Conservation (phyloP, 2,888 invertebrate genomes). For the Volucella inflata region DNA sequence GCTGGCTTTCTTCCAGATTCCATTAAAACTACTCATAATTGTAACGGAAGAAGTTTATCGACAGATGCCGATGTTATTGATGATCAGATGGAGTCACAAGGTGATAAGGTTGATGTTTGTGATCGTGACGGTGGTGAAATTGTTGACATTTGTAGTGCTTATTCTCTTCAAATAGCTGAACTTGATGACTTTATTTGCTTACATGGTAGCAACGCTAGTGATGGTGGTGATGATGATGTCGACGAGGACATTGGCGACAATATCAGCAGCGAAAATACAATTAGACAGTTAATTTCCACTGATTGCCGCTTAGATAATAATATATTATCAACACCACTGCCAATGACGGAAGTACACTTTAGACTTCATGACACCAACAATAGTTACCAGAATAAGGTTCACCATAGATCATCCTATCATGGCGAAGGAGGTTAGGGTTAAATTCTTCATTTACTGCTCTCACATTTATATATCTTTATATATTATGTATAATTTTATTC, state of each 20-base stretch:
- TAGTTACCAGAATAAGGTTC: slow-evolving; percentile 45
- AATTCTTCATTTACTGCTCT: slow-evolving; percentile 42
- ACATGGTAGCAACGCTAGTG: slow-evolving; percentile 43
- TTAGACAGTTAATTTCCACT: neutral
- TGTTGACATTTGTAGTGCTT: slow-evolving; percentile 41
- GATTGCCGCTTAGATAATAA: slow-evolving; percentile 20
- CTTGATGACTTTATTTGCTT: slow-evolving; percentile 55
- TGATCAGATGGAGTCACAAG: slow-evolving; percentile 19
- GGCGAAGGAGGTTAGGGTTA: slow-evolving; percentile 72
- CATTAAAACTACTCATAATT: slow-evolving; percentile 39
- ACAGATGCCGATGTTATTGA: slow-evolving; percentile 14
- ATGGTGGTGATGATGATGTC: neutral
- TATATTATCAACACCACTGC: slow-evolving; percentile 34
- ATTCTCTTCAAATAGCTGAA: slow-evolving; percentile 48
- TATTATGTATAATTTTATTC: slow-evolving; percentile 31
- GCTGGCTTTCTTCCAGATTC: slow-evolving; percentile 87
- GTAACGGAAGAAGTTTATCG: neutral
- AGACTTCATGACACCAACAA: slow-evolving; percentile 41
- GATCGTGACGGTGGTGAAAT: slow-evolving; percentile 57
- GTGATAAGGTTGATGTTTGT: slow-evolving; percentile 50
- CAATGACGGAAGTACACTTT: slow-evolving; percentile 45
- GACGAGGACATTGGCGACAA: slow-evolving; percentile 1
- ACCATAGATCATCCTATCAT: slow-evolving; percentile 69
- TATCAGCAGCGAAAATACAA: neutral
- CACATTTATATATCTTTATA: neutral